A percentile compares a stretch with the other conserved stretches of the same genome.
Conservation (phyloP, 2,888 invertebrate species). For the Tiliacea aurago region DNA sequence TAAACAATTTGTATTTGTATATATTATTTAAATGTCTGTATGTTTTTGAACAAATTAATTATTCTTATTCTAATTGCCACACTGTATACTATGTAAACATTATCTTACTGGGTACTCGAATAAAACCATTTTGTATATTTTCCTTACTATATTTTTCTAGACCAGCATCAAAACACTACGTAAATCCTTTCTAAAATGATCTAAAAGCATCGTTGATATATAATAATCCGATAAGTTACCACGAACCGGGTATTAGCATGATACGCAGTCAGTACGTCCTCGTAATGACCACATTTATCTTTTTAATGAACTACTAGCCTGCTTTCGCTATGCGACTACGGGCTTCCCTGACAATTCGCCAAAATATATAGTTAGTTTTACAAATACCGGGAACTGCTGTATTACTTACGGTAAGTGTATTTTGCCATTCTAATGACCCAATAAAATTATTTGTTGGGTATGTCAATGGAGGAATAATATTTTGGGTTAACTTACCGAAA, state of each 20-base stretch:
- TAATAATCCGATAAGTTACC: slow-evolving; percentile 70
- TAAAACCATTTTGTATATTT: not conserved
- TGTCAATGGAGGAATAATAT: slow-evolving; percentile 15
- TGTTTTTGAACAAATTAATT: no score
- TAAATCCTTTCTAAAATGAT: slow-evolving; percentile 29
- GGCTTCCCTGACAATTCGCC: slow-evolving; percentile 75
- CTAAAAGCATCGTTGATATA: slow-evolving; percentile 53
- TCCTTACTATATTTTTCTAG: not conserved
- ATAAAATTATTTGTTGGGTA: slow-evolving; percentile 42
- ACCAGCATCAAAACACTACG: slow-evolving; percentile 4
- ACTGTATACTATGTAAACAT: no score
- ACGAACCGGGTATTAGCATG: slow-evolving; percentile 74
- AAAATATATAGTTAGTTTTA: slow-evolving; percentile 80
- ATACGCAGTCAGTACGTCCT: slow-evolving; percentile 79
- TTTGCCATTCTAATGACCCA: slow-evolving; percentile 75
- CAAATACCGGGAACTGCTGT: slow-evolving; percentile 75
- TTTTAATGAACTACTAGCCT: slow-evolving; percentile 87
- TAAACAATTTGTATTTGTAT: no score
- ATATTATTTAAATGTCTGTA: no score
- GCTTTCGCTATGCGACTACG: slow-evolving; percentile 81
- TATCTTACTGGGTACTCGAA: no score
- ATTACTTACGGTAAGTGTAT: slow-evolving; percentile 77
- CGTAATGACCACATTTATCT: slow-evolving; percentile 88
- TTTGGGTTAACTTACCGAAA: slow-evolving; percentile 1
- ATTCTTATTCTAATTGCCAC: no score